Conservation (phyloP, 2,888 invertebrate genomes). For the Ctena decussata region DNA sequence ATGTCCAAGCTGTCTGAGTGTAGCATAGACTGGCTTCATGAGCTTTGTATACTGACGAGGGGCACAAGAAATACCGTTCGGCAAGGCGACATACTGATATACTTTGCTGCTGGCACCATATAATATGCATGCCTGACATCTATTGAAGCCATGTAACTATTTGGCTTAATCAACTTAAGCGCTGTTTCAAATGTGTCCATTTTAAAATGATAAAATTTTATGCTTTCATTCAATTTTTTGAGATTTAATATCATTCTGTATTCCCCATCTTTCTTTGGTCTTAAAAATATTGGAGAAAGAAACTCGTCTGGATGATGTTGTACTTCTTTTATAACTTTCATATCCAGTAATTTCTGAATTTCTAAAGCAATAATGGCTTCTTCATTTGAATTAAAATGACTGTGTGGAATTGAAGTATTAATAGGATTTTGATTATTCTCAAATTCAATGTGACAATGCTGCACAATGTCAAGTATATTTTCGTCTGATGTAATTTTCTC, state of each 20-base stretch:
- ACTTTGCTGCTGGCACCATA: constrained; percentile 47
- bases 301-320: constrained; percentile 25
- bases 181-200: constrained; percentile 62
- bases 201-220: constrained; percentile 66
- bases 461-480: constrained; percentile 26
- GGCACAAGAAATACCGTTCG: constrained; percentile 59
- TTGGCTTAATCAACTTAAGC: constrained; percentile 35
- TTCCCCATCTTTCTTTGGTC: constrained; percentile 41
- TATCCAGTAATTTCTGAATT: constrained; percentile 43
- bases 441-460: constrained; percentile 43
- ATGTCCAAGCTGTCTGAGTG: constrained; percentile 43
- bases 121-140: constrained; percentile 64
- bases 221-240: constrained; percentile 43
- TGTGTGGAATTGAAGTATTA: no score
- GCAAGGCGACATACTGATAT: constrained; percentile 47
- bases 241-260: constrained; percentile 46
- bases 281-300: constrained; percentile 38
- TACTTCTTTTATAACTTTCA: constrained; percentile 48
- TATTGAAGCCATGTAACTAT: constrained; percentile 59
- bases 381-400: neutral
- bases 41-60: constrained; percentile 65
- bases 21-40: constrained; percentile 62
- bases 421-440: neutral
- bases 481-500: constrained; percentile 9
- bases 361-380: constrained; percentile 6